Conservation (phyloP, 2,113 vertebrate genomes). For the Coracopsis vasa region DNA sequence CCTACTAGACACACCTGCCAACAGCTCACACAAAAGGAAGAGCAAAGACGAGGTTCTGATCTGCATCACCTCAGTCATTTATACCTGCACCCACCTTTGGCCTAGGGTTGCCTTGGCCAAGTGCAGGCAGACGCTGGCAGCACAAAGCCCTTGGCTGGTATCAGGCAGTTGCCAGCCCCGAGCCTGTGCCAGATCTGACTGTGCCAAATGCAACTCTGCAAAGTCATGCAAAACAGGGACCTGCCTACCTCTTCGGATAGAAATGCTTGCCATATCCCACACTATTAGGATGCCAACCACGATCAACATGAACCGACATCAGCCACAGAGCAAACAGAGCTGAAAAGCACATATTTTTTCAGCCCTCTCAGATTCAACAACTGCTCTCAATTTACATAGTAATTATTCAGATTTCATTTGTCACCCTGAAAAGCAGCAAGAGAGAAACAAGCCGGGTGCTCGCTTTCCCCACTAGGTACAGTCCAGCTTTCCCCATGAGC, state of each 20-base stretch:
- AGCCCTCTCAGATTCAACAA: background rate
- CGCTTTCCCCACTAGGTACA: background rate
- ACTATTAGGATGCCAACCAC: background rate
- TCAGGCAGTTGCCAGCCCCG: rapidly evolving
- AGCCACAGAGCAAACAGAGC: background rate
- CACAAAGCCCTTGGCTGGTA: background rate
- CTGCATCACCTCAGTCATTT: background rate
- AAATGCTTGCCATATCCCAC: rapidly evolving
- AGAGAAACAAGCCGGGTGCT: background rate
- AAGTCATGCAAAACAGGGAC: background rate
- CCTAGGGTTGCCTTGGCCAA: background rate
- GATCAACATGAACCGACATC: rapidly evolving
- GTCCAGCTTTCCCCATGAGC: background rate
- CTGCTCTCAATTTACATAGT: constrained; percentile 29
- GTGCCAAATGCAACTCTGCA: background rate
- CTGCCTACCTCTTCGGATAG: background rate
- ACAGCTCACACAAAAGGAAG: background rate
- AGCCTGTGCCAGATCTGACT: rapidly evolving
- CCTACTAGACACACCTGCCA: background rate
- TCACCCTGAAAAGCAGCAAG: background rate
- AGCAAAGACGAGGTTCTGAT: background rate
- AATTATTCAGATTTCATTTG: constrained; percentile 34
- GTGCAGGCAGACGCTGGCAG: background rate
- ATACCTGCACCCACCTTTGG: background rate
- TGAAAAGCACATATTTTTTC: background rate